These are phyloP conservation scores for Lottia gigantea DNA, from an alignment of 2,888 invertebrate species.

Conservation along the genomic window DNA sequence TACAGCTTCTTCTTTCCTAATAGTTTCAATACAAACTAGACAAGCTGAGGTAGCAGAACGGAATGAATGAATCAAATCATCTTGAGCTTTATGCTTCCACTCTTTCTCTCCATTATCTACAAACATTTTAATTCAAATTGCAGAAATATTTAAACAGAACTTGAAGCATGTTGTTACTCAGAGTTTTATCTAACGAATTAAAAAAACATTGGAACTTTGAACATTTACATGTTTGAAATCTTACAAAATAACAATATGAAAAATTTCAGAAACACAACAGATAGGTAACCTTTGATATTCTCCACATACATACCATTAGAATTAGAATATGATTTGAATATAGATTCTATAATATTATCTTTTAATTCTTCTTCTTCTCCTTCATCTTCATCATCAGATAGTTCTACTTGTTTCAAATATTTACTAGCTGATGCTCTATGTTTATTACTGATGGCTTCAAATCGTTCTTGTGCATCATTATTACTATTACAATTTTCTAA, in stretches of 20 bases:
- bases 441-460: constrained; percentile 52
- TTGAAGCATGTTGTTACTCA: too few relatives aligned
- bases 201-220: too few relatives aligned
- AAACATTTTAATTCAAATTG: not conserved
- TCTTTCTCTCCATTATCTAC: constrained; percentile 34
- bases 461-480: constrained; percentile 44
- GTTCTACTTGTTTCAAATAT: constrained; percentile 42
- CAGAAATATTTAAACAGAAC: too few relatives aligned
- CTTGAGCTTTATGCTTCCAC: constrained; percentile 72
- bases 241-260: too few relatives aligned
- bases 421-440: constrained; percentile 56
- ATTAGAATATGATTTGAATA: constrained; percentile 53
- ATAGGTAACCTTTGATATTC: too few relatives aligned
- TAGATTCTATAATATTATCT: constrained; percentile 48
- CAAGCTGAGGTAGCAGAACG: constrained; percentile 85
- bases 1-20: constrained; percentile 81
- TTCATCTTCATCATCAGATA: constrained; percentile 39
- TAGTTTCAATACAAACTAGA: constrained; percentile 88
- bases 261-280: not conserved
- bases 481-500: too few relatives aligned
- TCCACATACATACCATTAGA: constrained; percentile 38
- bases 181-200: too few relatives aligned
- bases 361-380: constrained; percentile 61
- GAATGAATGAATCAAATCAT: constrained; percentile 82
- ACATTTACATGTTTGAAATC: too few relatives aligned